phyloP scores from a whole-genome alignment of 1,140 invertebrate genomes.

The Dreissena rostriformis region DNA sequence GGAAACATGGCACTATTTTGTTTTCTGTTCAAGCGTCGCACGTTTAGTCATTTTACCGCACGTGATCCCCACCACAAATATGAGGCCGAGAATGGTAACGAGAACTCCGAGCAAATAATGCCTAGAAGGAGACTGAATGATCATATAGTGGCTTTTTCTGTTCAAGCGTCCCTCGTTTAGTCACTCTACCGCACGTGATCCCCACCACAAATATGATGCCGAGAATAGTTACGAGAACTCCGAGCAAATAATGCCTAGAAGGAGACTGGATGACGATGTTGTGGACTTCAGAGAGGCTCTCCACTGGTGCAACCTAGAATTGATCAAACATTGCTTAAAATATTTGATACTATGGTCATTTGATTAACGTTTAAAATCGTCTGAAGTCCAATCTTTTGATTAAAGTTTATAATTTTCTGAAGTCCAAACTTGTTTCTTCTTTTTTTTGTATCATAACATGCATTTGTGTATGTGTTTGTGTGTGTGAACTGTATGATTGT shows the following conservation, averaged over 20 bases:
- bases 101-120: constrained; percentile 86
- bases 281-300: constrained; percentile 88
- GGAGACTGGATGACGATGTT: constrained; percentile 87
- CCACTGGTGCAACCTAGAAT: constrained; percentile 83
- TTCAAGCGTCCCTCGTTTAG: constrained; percentile 84
- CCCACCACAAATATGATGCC: constrained; percentile 91
- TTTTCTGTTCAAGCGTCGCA: constrained; percentile 78
- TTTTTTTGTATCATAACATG: neutral
- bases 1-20: too few relatives aligned
- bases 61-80: constrained; percentile 91
- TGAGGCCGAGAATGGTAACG: constrained; percentile 87
- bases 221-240: constrained; percentile 85
- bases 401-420: neutral
- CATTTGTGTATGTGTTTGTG: neutral
- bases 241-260: constrained; percentile 88
- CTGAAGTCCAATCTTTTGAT: neutral
- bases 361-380: too few relatives aligned
- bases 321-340: neutral
- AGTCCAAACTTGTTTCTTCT: neutral
- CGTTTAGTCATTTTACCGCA: constrained; percentile 90
- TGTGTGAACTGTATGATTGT: too few relatives aligned
- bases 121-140: constrained; percentile 87
- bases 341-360: too few relatives aligned
- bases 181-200: constrained; percentile 90
- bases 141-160: constrained; percentile 83